phyloP scores from a whole-genome alignment of 2,888 invertebrate species.

The Conops quadrifasciatus region DNA sequence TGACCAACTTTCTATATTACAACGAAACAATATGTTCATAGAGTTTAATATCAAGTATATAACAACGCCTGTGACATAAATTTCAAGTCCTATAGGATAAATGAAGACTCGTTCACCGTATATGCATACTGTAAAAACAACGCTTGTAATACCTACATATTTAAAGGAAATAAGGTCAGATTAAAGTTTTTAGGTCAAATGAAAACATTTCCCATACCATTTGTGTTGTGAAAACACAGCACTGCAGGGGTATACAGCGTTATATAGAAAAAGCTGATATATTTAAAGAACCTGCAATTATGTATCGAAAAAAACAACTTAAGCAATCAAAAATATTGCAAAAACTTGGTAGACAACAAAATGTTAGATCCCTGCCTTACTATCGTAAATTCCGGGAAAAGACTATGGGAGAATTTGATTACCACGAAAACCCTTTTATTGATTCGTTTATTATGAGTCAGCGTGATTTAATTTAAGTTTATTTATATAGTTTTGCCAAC shows the following conservation, averaged over 20 bases:
- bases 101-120: not conserved
- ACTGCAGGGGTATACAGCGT: not conserved
- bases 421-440: not conserved
- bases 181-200: not conserved
- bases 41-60: too few relatives aligned
- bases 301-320: not conserved
- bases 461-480: too few relatives aligned
- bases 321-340: not conserved
- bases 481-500: too few relatives aligned
- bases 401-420: conserved; percentile 9
- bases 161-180: not conserved
- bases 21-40: not conserved
- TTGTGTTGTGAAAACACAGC: not conserved
- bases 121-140: not conserved
- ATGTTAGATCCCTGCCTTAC: not conserved
- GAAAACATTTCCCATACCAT: not conserved
- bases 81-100: too few relatives aligned
- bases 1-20: not conserved
- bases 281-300: not conserved
- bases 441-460: too few relatives aligned
- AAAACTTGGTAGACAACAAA: conserved; percentile 7
- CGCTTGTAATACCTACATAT: not conserved
- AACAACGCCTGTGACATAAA: too few relatives aligned
- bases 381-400: not conserved
- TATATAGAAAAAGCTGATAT: conserved; percentile 2